Evolutionary conservation across 2,797 vertebrate species (phyloP), one percentile per base, ranked within the genome.

Genomic region (Geotrypetes seraphini): DNA sequence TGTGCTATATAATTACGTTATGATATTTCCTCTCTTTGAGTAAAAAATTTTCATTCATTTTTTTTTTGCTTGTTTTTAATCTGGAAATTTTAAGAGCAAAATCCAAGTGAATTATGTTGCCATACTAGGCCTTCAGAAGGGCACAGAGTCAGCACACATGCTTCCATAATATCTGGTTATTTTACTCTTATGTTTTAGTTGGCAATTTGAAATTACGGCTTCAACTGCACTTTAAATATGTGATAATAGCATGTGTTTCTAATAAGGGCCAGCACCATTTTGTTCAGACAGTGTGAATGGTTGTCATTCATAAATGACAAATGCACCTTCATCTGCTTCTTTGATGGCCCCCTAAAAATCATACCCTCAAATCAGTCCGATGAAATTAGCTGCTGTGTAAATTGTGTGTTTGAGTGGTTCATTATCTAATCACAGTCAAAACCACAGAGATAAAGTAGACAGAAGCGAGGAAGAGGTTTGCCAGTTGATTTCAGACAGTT

Each of bases 361-460:
- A 72, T 77, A 84, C 84, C 83, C 84, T 84, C 75, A 82, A 88
- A 88, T 89, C 86, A 90, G 86, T 69, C 78, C 79, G 85, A 85
- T 85, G 81, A 88, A 89, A 79, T 90, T 85, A 92, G 88, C 84
- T 59, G 81, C 83, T 84, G 85, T 83, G 86, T 91, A 90, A 89
- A 91, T 88, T 86, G 79, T 85, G 86, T 81, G 85, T 83, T 84
- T 89, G 83, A 90, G 84, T 88, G 86, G 81, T 88, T 91, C 87
- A 95, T 94, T 95, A 94, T 92, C 86, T 92, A 93, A 96, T 95
- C 91, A 95, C 86, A 83, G 76, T 79, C 84, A 83, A 78, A 85
- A 80, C 86, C 83, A 85, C 67, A 63, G 81, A 83, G 83, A 87
- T 87, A 86, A 90, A 83, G 73, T 86, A 81, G 78, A 83, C 87